Percentiles rank a stretch among this genome's conserved stretches.
Conservation (phyloP, 2,888 invertebrate species). For the Tricholauxania praeusta region DNA sequence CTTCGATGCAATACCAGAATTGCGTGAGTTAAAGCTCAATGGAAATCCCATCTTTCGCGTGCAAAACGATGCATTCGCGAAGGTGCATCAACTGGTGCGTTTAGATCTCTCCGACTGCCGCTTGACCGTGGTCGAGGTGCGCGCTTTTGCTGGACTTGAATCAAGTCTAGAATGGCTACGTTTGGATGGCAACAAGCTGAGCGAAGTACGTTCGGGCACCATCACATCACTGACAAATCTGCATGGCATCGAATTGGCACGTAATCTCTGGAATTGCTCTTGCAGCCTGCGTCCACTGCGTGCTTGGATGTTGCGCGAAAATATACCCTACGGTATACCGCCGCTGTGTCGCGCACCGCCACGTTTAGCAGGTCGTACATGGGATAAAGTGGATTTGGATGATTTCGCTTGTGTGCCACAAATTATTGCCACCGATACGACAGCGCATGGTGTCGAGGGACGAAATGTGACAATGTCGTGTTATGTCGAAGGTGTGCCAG, state of each 20-base stretch:
- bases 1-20: slow-evolving; percentile 79
- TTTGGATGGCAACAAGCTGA: slow-evolving; percentile 80
- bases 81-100: slow-evolving; percentile 77
- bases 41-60: slow-evolving; percentile 82
- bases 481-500: slow-evolving; percentile 77
- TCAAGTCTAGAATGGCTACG: slow-evolving; percentile 81
- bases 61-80: slow-evolving; percentile 76
- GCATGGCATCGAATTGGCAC: slow-evolving; percentile 81
- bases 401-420: slow-evolving; percentile 85
- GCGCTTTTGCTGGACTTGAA: slow-evolving; percentile 80
- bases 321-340: slow-evolving; percentile 79
- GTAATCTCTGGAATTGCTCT: slow-evolving; percentile 87
- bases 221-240: slow-evolving; percentile 77
- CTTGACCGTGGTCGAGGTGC: slow-evolving; percentile 76
- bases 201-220: slow-evolving; percentile 75
- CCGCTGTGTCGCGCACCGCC: slow-evolving; percentile 79
- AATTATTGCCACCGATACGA: slow-evolving; percentile 73
- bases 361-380: slow-evolving; percentile 74
- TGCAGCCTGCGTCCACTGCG: slow-evolving; percentile 80
- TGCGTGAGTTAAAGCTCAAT: slow-evolving; percentile 79
- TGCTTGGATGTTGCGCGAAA: slow-evolving; percentile 83
- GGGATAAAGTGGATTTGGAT: slow-evolving; percentile 82
- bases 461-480: slow-evolving; percentile 81
- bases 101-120: slow-evolving; percentile 82
- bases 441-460: slow-evolving; percentile 77